phyloP scores from a whole-genome alignment of 2,888 invertebrate species.

The Gastrophysa polygoni region DNA sequence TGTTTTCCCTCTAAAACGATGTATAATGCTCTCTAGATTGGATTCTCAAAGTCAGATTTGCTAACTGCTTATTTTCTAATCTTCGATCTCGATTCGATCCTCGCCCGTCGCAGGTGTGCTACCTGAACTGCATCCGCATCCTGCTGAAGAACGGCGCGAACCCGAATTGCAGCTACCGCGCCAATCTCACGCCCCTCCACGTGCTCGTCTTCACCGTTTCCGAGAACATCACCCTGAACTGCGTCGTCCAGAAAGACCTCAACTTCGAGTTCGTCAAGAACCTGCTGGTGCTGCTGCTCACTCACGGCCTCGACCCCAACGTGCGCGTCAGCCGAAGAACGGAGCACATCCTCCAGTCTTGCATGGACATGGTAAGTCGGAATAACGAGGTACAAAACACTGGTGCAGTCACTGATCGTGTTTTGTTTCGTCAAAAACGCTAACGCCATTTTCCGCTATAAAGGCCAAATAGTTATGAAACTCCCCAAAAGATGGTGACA shows the following conservation, averaged over 20 bases:
- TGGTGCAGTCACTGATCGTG: too few species aligned
- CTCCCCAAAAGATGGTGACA: too few species aligned
- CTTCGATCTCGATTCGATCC: not conserved
- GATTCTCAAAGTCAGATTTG: not conserved
- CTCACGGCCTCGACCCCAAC: conserved; percentile 72
- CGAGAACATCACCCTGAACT: conserved; percentile 72
- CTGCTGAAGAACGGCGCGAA: conserved; percentile 74
- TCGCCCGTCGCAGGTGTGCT: conserved; percentile 73
- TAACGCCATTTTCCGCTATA: too few species aligned
- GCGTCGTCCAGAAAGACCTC: conserved; percentile 69
- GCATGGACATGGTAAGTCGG: conserved; percentile 68
- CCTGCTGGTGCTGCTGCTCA: conserved; percentile 67
- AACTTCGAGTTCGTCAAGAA: conserved; percentile 75
- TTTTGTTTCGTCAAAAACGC: too few species aligned
- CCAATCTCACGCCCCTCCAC: conserved; percentile 72
- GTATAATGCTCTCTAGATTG: too few species aligned
- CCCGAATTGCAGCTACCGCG: conserved; percentile 73
- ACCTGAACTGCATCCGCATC: conserved; percentile 72
- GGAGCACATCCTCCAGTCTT: conserved; percentile 73
- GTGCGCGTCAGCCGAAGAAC: conserved; percentile 65
- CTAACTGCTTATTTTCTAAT: too few species aligned
- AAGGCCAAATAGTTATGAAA: too few species aligned
- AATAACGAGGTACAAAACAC: too few species aligned
- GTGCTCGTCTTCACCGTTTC: conserved; percentile 74
- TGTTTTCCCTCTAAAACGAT: too few species aligned